Percentiles rank a stretch among this genome's conserved stretches.
These are phyloP conservation scores for Ectobius pallidus DNA, from an alignment of 2,888 invertebrate species.

Conservation along the genomic window DNA sequence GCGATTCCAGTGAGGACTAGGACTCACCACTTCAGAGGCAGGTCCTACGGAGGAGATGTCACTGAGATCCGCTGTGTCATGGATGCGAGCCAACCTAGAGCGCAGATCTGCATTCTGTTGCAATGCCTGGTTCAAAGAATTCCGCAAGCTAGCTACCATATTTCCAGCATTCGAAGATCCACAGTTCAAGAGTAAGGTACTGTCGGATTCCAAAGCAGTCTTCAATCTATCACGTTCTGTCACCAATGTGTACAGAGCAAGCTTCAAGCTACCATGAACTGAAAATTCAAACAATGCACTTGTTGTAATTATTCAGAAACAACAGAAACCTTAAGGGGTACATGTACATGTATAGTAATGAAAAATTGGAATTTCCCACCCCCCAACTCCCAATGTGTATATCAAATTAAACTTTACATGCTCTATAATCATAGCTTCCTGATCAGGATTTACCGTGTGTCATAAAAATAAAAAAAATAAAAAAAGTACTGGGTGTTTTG, in stretches of 20 bases:
- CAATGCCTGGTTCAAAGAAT: constrained; percentile 68
- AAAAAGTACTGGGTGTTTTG: too few species aligned
- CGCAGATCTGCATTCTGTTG: constrained; percentile 79
- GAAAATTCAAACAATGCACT: too few species aligned
- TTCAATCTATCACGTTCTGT: constrained; percentile 68
- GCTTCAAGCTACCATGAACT: constrained; percentile 61
- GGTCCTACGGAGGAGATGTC: constrained; percentile 64
- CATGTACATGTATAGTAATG: too few species aligned
- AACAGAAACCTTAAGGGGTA: too few species aligned
- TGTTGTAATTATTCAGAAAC: too few species aligned
- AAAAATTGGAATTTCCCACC: too few species aligned
- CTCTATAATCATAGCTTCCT: too few species aligned
- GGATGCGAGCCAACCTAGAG: constrained; percentile 64
- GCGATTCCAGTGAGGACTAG: background rate
- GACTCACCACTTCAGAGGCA: constrained; percentile 60
- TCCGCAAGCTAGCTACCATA: constrained; percentile 62
- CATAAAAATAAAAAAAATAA: too few species aligned
- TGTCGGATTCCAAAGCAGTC: constrained; percentile 62
- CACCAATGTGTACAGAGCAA: constrained; percentile 54
- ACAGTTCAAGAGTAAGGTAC: constrained; percentile 35
- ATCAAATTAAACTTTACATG: too few species aligned
- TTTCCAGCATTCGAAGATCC: constrained; percentile 49
- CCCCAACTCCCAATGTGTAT: too few species aligned
- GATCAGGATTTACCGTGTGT: too few species aligned
- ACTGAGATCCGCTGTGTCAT: constrained; percentile 67